Percentiles rank a stretch among this genome's conserved stretches.
These are phyloP conservation scores for Gymnocypris eckloni DNA, from an alignment of 2,797 vertebrate species.

Conservation along the genomic window DNA sequence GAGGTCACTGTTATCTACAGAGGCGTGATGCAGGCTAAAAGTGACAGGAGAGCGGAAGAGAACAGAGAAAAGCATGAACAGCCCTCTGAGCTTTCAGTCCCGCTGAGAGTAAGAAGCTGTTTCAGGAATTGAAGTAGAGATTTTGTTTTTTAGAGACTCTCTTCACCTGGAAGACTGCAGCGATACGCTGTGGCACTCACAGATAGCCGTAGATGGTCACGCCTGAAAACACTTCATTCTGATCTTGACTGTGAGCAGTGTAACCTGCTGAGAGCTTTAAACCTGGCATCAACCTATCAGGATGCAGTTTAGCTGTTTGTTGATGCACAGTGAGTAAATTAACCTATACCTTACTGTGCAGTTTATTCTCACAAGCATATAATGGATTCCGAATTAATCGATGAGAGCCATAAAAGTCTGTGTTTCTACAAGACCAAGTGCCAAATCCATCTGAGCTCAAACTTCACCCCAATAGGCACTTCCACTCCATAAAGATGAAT, in stretches of 20 bases:
- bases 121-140: slow-evolving; percentile 55
- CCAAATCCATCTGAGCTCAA: slow-evolving; percentile 35
- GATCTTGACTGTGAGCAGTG: neutral
- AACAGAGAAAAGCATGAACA: slow-evolving; percentile 35
- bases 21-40: slow-evolving; percentile 5
- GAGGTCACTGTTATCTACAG: slow-evolving; percentile 30
- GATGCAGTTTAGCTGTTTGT: slow-evolving; percentile 27
- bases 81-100: slow-evolving; percentile 22
- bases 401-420: slow-evolving; percentile 24
- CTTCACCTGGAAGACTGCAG: slow-evolving; percentile 37
- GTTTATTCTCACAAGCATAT: slow-evolving; percentile 38
- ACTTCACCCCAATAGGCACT: slow-evolving; percentile 29
- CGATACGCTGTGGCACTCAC: neutral
- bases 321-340: slow-evolving; percentile 39
- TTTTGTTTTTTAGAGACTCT: slow-evolving; percentile 36
- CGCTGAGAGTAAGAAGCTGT: slow-evolving; percentile 38
- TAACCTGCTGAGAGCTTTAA: slow-evolving; percentile 44
- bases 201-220: neutral
- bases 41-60: neutral
- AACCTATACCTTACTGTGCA: neutral
- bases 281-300: slow-evolving; percentile 15
- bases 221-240: slow-evolving; percentile 40
- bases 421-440: slow-evolving; percentile 38
- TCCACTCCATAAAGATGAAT: slow-evolving; percentile 28
- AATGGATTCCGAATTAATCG: neutral